Evolutionary conservation across 2,113 vertebrate genomes (phyloP).

Genomic region (Corythornis vintsioides): DNA sequence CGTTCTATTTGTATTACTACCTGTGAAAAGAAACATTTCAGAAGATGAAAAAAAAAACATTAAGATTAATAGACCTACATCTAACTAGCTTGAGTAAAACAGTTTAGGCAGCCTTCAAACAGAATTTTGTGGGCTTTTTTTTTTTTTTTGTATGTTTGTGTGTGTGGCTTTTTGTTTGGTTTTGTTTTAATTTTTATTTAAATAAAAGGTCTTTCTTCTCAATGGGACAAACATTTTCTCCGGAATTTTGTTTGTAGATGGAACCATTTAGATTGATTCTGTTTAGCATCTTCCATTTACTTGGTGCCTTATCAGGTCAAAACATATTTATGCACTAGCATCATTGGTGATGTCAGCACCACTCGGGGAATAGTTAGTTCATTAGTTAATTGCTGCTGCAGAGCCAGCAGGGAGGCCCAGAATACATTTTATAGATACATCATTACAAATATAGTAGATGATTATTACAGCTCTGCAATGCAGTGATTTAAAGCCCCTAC

Average conservation of each 20-base stretch:
- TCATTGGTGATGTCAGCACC: constrained; percentile 52
- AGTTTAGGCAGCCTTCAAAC: background rate
- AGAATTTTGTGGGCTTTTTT: background rate
- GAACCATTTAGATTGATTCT: background rate
- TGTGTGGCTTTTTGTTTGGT: background rate
- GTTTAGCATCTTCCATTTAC: constrained; percentile 41
- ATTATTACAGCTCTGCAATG: constrained; percentile 61
- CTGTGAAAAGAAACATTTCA: background rate
- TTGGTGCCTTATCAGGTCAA: constrained; percentile 56
- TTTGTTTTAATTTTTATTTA: background rate
- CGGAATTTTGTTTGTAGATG: background rate
- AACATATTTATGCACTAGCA: constrained; percentile 55
- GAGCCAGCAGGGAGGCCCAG: constrained; percentile 62
- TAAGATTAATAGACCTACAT: background rate
- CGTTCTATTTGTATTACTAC: background rate
- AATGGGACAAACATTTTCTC: background rate
- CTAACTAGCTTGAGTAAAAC: background rate
- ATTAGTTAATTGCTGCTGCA: constrained; percentile 69
- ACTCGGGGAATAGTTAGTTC: constrained; percentile 64
- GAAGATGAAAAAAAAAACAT: background rate
- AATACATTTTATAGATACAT: constrained; percentile 70
- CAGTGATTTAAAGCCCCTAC: constrained; percentile 40
- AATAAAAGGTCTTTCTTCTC: background rate
- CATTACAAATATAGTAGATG: constrained; percentile 65
- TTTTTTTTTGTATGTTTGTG: too few species aligned